Percentiles rank a stretch among this genome's conserved stretches.
These are phyloP conservation scores for Neomorphus geoffroyi DNA, from an alignment of 2,797 vertebrate genomes.

Conservation along the genomic window DNA sequence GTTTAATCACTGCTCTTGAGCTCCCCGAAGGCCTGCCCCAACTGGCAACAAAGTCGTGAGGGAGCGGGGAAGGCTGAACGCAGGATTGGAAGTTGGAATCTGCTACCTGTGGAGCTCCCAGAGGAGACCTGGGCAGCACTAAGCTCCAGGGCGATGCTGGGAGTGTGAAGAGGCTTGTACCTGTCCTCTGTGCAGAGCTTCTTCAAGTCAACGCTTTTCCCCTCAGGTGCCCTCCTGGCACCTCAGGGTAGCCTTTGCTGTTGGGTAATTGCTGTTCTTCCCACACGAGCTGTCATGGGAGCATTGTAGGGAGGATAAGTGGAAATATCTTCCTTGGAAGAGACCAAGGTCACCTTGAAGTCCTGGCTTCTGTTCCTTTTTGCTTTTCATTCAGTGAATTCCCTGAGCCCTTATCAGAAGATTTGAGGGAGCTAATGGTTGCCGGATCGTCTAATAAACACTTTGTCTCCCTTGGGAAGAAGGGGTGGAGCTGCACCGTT, in stretches of 20 bases:
- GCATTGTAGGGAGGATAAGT: background rate
- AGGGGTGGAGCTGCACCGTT: background rate
- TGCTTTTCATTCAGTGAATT: background rate
- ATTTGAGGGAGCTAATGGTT: background rate
- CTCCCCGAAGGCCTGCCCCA: background rate
- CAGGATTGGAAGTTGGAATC: fast-evolving
- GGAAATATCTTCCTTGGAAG: background rate
- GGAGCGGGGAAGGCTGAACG: background rate
- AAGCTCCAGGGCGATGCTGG: fast-evolving
- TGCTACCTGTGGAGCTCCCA: background rate
- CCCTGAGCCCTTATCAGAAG: background rate
- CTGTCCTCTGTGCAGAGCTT: fast-evolving
- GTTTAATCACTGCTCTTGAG: background rate
- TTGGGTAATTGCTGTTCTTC: background rate
- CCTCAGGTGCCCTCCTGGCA: background rate
- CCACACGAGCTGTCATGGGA: background rate
- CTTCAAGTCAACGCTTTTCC: fast-evolving
- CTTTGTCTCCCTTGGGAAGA: background rate
- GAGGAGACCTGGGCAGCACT: fast-evolving
- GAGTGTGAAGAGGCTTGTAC: fast-evolving
- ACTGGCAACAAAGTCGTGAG: background rate
- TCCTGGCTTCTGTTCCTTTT: background rate
- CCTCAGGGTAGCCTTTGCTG: background rate
- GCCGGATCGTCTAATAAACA: background rate
- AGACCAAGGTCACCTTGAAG: background rate